These are phyloP conservation scores for Leptogaster cylindrica DNA, from an alignment of 2,888 invertebrate genomes.

Conservation along the genomic window DNA sequence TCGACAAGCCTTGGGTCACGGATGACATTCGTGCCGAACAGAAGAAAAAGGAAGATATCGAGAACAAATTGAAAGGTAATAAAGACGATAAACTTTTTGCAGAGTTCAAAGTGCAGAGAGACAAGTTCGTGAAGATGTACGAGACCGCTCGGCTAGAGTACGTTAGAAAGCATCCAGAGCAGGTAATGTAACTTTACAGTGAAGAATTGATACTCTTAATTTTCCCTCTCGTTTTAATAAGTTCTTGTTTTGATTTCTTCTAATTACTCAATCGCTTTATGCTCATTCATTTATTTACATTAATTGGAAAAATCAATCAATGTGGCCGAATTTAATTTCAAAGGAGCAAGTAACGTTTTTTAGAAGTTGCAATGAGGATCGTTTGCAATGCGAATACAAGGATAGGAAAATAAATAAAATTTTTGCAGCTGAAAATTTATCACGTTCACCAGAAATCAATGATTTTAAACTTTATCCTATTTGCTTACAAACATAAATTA, in stretches of 20 bases:
- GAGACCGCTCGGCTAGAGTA: conserved; percentile 65
- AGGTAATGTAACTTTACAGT: conserved; percentile 55
- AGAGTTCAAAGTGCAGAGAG: conserved; percentile 66
- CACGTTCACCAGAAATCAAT: no score
- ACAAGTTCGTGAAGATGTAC: conserved; percentile 66
- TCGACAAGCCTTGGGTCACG: conserved; percentile 68
- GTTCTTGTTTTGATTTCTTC: conserved; percentile 37
- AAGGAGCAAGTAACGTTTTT: conserved; percentile 39
- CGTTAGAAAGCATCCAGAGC: conserved; percentile 64
- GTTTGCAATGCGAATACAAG: conserved; percentile 16
- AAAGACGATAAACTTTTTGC: conserved; percentile 66
- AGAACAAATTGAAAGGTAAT: conserved; percentile 61
- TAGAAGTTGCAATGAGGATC: no score
- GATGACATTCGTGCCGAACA: conserved; percentile 66
- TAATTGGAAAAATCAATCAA: conserved; percentile 14
- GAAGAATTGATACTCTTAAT: conserved; percentile 1
- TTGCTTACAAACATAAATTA: no score
- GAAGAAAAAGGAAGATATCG: conserved; percentile 65
- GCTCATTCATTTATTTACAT: conserved; percentile 24
- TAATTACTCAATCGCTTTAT: conserved; percentile 36
- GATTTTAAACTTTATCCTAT: conserved; percentile 18
- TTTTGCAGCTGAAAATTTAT: conserved; percentile 36
- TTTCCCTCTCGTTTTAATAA: no score
- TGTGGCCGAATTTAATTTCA: background rate
- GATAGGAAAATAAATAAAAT: conserved; percentile 20